These are phyloP conservation scores for Hirtodrosophila duncani DNA, from an alignment of 2,888 invertebrate genomes.

Conservation along the genomic window DNA sequence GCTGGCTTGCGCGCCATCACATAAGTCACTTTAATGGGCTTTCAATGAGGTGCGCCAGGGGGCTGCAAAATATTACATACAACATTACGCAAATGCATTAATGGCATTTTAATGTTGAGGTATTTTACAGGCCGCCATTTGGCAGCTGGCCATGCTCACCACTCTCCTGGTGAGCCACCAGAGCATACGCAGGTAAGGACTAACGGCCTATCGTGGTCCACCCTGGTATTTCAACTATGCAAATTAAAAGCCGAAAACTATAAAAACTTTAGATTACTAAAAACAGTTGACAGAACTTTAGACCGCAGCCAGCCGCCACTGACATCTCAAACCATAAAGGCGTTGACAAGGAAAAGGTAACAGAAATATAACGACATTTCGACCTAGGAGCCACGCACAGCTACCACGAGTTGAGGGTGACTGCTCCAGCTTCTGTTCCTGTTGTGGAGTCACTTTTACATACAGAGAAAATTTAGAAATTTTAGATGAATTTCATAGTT, in stretches of 20 bases:
- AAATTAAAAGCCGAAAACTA: conserved; percentile 50
- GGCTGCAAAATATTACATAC: conserved; percentile 43
- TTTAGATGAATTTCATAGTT: too few relatives aligned
- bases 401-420: not conserved
- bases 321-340: conserved; percentile 5
- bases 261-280: conserved; percentile 53
- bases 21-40: conserved; percentile 71
- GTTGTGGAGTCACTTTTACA: too few relatives aligned
- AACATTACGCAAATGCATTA: conserved; percentile 71
- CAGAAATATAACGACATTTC: conserved; percentile 42
- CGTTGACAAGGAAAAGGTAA: conserved; percentile 49
- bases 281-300: conserved; percentile 55
- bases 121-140: conserved; percentile 38
- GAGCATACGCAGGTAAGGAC: conserved; percentile 35
- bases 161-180: not conserved
- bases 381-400: conserved; percentile 15
- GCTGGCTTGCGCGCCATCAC: conserved; percentile 35
- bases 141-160: not conserved
- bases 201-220: not conserved
- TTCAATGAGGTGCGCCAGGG: conserved; percentile 61
- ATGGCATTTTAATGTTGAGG: conserved; percentile 71
- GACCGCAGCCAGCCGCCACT: conserved; percentile 29
- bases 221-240: conserved; percentile 47
- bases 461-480: too few relatives aligned
- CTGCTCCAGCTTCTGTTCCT: too few relatives aligned